phyloP scores from a whole-genome alignment of 2,888 invertebrate genomes.

The Euzophera pinguis region DNA sequence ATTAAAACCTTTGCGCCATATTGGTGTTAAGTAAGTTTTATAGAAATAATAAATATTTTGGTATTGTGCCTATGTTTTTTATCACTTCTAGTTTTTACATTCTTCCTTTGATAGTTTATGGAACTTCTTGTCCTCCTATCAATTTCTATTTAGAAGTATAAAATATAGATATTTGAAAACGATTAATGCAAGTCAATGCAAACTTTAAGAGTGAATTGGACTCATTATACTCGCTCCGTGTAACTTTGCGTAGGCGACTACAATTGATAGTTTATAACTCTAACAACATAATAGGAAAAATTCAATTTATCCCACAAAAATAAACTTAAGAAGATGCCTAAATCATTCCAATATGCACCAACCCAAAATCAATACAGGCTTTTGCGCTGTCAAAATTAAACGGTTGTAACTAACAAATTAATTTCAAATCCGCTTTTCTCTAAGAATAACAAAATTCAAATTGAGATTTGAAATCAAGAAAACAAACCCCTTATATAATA shows the following conservation, averaged over 20 bases:
- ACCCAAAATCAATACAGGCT: background rate
- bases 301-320: no score
- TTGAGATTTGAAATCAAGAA: slow-evolving; percentile 42
- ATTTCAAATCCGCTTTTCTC: slow-evolving; percentile 37
- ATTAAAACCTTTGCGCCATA: slow-evolving; percentile 33
- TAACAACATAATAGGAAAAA: no score
- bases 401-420: slow-evolving; percentile 33
- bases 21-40: slow-evolving; percentile 21
- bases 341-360: no score
- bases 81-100: background rate
- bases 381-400: slow-evolving; percentile 19
- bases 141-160: no score
- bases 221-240: no score
- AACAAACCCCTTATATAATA: slow-evolving; percentile 49
- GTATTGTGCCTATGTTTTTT: background rate
- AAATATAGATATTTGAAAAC: no score
- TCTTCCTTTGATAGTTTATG: background rate
- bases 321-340: no score
- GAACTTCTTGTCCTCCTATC: no score
- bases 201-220: no score
- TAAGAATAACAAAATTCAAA: slow-evolving; percentile 43
- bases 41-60: slow-evolving; percentile 11
- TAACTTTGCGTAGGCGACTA: no score
- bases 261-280: no score
- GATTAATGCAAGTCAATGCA: no score